These are phyloP conservation scores for Notiomystis cincta DNA, from an alignment of 2,113 vertebrate species.

Conservation along the genomic window DNA sequence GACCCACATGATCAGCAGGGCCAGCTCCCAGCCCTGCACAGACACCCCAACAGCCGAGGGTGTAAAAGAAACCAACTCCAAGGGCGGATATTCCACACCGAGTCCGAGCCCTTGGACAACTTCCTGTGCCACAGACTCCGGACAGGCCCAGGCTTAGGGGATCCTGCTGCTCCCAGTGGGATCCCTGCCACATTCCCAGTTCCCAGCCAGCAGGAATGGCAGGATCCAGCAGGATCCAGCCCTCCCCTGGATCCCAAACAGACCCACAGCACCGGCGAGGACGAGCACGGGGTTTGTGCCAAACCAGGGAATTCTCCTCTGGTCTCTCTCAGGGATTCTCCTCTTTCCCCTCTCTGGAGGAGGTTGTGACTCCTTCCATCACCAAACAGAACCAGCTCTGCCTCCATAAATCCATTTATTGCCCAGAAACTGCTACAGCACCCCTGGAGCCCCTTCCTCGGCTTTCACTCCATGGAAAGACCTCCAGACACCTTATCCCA, in stretches of 20 bases:
- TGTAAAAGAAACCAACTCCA: neutral
- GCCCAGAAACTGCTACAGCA: neutral
- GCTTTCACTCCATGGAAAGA: fast-evolving
- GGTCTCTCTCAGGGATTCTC: too few species aligned
- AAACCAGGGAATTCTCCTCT: neutral
- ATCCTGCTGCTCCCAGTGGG: neutral
- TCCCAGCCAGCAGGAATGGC: neutral
- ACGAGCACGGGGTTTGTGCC: fast-evolving
- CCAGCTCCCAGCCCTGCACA: neutral
- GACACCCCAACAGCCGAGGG: neutral
- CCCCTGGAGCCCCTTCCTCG: fast-evolving
- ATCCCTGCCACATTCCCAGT: neutral
- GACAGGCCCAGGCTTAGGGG: neutral
- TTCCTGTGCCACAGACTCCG: neutral
- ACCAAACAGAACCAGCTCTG: fast-evolving
- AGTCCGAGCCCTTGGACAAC: neutral
- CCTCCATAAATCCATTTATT: fast-evolving
- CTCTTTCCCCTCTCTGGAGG: too few species aligned
- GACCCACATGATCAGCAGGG: too few species aligned
- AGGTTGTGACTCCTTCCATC: neutral
- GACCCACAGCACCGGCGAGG: neutral
- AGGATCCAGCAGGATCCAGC: neutral
- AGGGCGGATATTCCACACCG: neutral
- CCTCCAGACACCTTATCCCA: fast-evolving
- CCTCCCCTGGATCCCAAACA: neutral